phyloP scores from a whole-genome alignment of 2,888 invertebrate genomes.

The Cistogaster globosa region DNA sequence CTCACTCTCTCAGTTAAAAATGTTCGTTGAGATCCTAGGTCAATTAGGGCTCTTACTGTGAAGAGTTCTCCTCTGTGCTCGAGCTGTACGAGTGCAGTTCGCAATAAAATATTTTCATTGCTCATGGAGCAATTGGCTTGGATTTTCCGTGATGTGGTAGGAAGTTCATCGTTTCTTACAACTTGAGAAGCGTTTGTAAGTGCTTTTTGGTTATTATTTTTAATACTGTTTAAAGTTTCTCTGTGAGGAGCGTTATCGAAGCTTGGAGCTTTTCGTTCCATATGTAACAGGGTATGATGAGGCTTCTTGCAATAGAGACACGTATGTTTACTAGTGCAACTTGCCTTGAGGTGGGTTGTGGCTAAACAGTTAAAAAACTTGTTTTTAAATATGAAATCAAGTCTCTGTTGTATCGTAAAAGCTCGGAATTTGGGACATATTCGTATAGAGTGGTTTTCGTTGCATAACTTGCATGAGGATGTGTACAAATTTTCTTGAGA shows the following conservation, averaged over 20 bases:
- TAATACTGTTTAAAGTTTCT: background rate
- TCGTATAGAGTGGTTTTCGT: background rate
- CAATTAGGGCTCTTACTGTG: too few relatives aligned
- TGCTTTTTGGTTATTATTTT: background rate
- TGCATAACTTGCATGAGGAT: constrained; percentile 1
- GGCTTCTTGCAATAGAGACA: background rate
- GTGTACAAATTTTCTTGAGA: constrained; percentile 4
- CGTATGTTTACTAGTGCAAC: constrained; percentile 2
- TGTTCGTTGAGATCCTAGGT: too few relatives aligned
- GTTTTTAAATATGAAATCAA: constrained; percentile 8
- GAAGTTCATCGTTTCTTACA: background rate
- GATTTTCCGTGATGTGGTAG: background rate
- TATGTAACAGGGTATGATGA: background rate
- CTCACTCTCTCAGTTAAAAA: too few relatives aligned
- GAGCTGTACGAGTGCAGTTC: background rate
- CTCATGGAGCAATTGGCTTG: background rate
- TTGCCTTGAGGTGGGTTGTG: background rate
- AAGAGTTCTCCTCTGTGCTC: too few relatives aligned
- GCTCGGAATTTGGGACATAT: background rate
- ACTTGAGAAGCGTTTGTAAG: background rate
- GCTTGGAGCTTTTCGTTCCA: background rate
- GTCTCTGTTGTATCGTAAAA: constrained; percentile 4
- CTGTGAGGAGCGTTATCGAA: too few relatives aligned
- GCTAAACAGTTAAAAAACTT: constrained; percentile 7
- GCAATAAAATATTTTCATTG: background rate